Base-by-base conservation (phyloP, 1,140 invertebrate genomes). In the Hycleus phaleratus region DNA sequence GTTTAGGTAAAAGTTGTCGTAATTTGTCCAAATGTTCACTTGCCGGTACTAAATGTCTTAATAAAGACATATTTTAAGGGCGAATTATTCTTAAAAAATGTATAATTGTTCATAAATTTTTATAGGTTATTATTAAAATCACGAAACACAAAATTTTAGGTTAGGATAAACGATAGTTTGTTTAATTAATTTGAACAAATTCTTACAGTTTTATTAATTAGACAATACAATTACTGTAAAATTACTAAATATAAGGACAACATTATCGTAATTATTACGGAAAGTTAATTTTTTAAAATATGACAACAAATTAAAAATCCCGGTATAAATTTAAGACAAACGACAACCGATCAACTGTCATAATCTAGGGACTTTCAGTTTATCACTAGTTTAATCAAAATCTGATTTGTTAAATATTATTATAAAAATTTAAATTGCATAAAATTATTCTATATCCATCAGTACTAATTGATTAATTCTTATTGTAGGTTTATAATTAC, bases 1-100 rank as follows among this genome's bases (percentile, higher is more conserved):
- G 60, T 39, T 63, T 49, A 11, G 70, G 66, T 56, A 71, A 45
- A 11, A 70, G 26, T 52, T 66, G 65, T 48, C 52, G 63, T 6
- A 71, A 42, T 44, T 62, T 60, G 46, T 65, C 60, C 47, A 73
- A 48, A 56, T 72, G 61, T 24, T 67, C 63, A 45, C 60, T 56
- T 43, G 65, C 60, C 32, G 64, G 63, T 48, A 59, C 63, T 59
- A 71, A 67, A 66, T 71, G 70, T 49, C 61, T 52, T 60, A 70
- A 57, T 60, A 73, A 60, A 49, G 70, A 70, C 71, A 73, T 73
- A 18, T 18, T 18, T 18, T 18, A 18, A 18, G 18, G 18, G 2
- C 18, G 18, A 18, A 18, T 18, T 18, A 18, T 18, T 18, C 2
- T 18, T 12, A 1, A 1, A 1, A 1, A 18, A 18, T 18, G 18